Evolutionary conservation across 1,140 invertebrate species (phyloP).

Genomic region (Zaprionus capensis): DNA sequence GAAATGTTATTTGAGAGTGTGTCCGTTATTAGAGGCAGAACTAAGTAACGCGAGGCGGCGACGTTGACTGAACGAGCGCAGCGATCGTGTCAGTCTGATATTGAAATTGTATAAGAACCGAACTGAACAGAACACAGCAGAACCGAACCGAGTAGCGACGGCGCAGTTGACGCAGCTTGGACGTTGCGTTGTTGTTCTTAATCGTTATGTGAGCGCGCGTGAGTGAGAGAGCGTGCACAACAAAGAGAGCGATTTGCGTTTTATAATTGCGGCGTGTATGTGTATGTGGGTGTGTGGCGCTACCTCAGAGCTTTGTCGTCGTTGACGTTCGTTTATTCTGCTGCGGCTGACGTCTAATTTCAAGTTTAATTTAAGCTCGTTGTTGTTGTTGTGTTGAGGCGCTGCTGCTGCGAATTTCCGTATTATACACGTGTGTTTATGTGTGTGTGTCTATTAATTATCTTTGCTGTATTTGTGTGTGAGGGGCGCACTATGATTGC

Average conservation of each 20-base stretch:
- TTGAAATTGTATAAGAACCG: conserved; percentile 44
- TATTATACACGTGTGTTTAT: conserved; percentile 29
- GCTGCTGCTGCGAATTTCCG: conserved; percentile 38
- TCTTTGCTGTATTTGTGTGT: conserved; percentile 37
- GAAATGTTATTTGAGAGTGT: conserved; percentile 7
- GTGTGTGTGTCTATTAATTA: conserved; percentile 55
- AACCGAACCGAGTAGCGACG: neutral
- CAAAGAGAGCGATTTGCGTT: conserved; percentile 18
- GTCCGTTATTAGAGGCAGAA: conserved; percentile 43
- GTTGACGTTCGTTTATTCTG: conserved; percentile 10
- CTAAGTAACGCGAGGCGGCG: conserved; percentile 27
- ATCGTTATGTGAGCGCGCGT: conserved; percentile 12
- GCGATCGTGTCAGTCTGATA: conserved; percentile 41
- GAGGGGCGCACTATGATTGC: conserved; percentile 49
- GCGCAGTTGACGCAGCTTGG: conserved; percentile 35
- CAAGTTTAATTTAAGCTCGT: conserved; percentile 45
- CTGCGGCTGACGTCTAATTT: conserved; percentile 37
- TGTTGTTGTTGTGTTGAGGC: conserved; percentile 15
- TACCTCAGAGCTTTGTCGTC: neutral
- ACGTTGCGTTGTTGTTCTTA: conserved; percentile 24
- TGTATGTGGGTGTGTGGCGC: conserved; percentile 12
- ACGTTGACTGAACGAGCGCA: conserved; percentile 32
- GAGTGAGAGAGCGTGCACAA: neutral
- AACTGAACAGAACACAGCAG: neutral
- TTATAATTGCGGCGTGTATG: conserved; percentile 26